Base-by-base conservation (phyloP, 2,113 vertebrate genomes). In the Psittacara wagleri region DNA sequence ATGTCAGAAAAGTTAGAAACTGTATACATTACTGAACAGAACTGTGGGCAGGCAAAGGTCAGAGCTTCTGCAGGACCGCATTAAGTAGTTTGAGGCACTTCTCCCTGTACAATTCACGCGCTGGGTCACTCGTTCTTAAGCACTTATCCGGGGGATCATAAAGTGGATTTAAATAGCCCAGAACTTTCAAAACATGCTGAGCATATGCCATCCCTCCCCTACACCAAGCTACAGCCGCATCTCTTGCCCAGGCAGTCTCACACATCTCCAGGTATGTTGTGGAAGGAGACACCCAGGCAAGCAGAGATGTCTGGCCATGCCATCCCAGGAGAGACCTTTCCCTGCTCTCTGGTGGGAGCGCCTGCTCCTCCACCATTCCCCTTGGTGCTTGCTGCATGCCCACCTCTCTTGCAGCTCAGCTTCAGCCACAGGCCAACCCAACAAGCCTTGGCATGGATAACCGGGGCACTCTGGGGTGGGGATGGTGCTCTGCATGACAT, bases 391-490 rank as follows among this genome's bases (percentile, higher is more conserved):
- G 17, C 17, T 73, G 35, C 44, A 7, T 27, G 29, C 4, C 27
- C 41, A 48, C 11, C 12, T 74, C 33, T 62, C 23, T 31, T 8
- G 6, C 35, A 31, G 57, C 75, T 66, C 35, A 44, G 37, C 27
- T 14, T 41, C 75, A 57, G 46, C 51, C 17, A 11, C 23, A 57
- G 25, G 8, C 33, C 74, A 57, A 62, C 27, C 3, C 46, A 66
- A 35, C 20, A 23, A n/a, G 52, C 22, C 54, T 33, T 8, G 20
- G 17, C 10, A 4, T 91, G 39, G 19, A 61, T 41, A 80, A 17
- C 4, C 7, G 10, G 35, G 95, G 96, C 33, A 98, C 95, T 91
- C 97, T 98, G 85, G 97, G 3, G 88, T 97, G 2, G 93, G 97
- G 2, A 96, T 95, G 11, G 98, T 90, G 92, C 95, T 98, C 55